These are phyloP conservation scores for Proales similis DNA, from an alignment of 1,140 invertebrate genomes.

Conservation along the genomic window DNA sequence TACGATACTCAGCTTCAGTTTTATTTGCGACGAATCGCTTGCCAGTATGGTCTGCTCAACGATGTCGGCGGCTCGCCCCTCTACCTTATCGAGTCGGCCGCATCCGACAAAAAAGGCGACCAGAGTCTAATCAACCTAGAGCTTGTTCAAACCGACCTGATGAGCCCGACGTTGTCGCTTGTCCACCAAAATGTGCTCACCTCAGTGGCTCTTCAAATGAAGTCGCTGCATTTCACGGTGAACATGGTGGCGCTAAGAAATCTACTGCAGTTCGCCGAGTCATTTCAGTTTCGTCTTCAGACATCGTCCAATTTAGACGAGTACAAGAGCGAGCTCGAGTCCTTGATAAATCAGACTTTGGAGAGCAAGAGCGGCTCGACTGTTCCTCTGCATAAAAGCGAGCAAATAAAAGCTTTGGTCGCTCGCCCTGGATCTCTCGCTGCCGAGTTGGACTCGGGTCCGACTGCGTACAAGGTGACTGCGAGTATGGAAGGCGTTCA, in stretches of 20 bases:
- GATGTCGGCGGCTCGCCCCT: slow-evolving; percentile 16
- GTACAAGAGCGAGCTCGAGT: slow-evolving; percentile 5
- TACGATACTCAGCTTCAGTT: slow-evolving; percentile 8
- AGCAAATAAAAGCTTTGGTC: slow-evolving; percentile 15
- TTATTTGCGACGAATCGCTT: slow-evolving; percentile 18
- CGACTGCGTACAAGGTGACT: slow-evolving; percentile 3
- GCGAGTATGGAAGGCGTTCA: slow-evolving; percentile 18
- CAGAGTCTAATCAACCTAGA: slow-evolving; percentile 1
- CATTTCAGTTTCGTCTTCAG: slow-evolving; percentile 2
- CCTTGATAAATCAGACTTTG: too few species aligned
- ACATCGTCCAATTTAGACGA: slow-evolving; percentile 3
- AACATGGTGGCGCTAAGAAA: slow-evolving; percentile 31
- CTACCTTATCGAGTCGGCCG: slow-evolving; percentile 20
- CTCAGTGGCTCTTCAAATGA: background rate
- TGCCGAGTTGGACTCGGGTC: background rate
- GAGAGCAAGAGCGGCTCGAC: background rate
- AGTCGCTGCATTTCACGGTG: slow-evolving; percentile 2
- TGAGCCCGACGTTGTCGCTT: slow-evolving; percentile 23
- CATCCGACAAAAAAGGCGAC: background rate
- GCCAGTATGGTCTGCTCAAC: slow-evolving; percentile 31
- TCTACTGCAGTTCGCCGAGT: background rate
- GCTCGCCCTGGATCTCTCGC: background rate
- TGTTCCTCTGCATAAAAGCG: background rate
- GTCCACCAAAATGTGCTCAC: slow-evolving; percentile 17
- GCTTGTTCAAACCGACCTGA: background rate